Base-by-base conservation (phyloP, 2,113 vertebrate genomes). In the Macroglossus sobrinus region DNA sequence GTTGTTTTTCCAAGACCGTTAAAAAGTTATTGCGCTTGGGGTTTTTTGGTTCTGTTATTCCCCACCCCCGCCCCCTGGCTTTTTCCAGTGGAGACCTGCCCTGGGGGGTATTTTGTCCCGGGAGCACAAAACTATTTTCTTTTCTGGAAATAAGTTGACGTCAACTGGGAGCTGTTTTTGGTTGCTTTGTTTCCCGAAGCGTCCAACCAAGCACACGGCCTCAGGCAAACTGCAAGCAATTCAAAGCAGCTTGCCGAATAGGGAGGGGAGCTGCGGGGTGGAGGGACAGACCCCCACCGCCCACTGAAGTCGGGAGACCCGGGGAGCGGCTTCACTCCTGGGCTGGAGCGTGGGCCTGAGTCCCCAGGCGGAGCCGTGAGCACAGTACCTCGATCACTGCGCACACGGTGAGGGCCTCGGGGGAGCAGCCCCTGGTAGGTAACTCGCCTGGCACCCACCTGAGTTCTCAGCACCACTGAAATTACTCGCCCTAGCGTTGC, bases 111-210 rank as follows among this genome's bases (percentile, higher is more conserved):
- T 95, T 96, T 97, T 96, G 97, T 98, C 97, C 97, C 75, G 88
- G 88, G 96, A 98, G 95, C 84, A 95, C 92, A 97, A 91, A 96
- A 97, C 88, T 96, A 97, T 98, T 97, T 97, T 98, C 97, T 95
- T 97, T 98, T 96, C 96, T 98, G 97, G 97, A 98, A 97, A 95
- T 97, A 95, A 81, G 95, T 98, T 98, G 97, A 98, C 97, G 97
- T 98, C 97, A 98, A 97, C 97, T 89, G 95, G 92, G 89, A 97
- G 95, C 97, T 97, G 97, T 96, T 98, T 98, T 96, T 72, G 95
- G 97, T 97, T 94, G 97, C 96, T 98, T 97, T 97, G 97, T 97
- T 97, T 98, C 97, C 95, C 96, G 88, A 96, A 97, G 97, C 94
- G 79, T 97, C 96, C 95, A 91, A 95, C 82, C 85, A 80, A 79